Evolutionary conservation across 2,797 vertebrate species (phyloP).

Genomic region (Morelia viridis): DNA sequence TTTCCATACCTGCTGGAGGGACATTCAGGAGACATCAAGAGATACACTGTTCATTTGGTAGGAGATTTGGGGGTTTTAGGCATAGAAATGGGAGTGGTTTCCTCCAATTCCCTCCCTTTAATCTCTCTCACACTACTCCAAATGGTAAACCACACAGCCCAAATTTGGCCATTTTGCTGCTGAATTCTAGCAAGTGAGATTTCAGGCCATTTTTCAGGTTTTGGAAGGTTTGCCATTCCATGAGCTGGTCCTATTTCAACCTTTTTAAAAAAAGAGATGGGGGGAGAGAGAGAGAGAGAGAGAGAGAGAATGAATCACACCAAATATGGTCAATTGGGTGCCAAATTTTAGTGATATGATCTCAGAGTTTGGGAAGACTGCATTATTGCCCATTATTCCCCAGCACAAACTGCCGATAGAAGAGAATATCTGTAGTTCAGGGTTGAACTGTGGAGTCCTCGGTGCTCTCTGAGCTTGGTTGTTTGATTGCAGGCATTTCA

Average conservation of each 20-base stretch:
- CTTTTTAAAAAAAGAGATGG: too few species aligned
- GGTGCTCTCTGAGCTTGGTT: too few species aligned
- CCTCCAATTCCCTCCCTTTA: not conserved
- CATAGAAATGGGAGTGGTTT: not conserved
- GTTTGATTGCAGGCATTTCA: too few species aligned
- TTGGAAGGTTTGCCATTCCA: not conserved
- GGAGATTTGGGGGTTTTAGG: not conserved
- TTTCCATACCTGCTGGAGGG: not conserved
- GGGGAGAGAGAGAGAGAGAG: too few species aligned
- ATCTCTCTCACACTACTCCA: not conserved
- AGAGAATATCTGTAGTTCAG: too few species aligned
- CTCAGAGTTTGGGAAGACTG: not conserved
- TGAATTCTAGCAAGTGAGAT: not conserved
- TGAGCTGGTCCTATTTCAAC: not conserved
- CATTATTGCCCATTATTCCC: not conserved
- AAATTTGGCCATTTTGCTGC: not conserved
- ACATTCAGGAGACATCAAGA: not conserved
- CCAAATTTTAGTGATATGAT: not conserved
- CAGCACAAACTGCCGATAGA: not conserved
- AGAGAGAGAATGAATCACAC: not conserved
- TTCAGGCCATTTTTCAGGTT: not conserved
- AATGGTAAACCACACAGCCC: too few species aligned
- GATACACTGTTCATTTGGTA: not conserved
- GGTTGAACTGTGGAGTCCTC: too few species aligned
- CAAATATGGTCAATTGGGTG: not conserved